Evolutionary conservation across 2,797 vertebrate genomes (phyloP).

Genomic region (Natrix natrix): DNA sequence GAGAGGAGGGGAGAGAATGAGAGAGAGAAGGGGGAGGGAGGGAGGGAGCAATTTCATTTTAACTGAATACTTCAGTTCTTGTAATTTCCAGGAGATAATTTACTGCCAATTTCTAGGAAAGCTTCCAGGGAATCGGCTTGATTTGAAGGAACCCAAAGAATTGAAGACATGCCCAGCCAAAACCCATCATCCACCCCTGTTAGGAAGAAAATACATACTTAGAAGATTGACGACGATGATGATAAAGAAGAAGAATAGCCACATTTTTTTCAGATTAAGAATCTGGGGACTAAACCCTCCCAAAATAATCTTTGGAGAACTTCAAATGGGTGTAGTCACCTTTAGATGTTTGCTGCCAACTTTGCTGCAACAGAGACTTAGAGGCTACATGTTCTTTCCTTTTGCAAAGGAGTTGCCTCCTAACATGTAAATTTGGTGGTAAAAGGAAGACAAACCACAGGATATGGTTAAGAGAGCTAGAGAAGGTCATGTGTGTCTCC

Average conservation of each 20-base stretch:
- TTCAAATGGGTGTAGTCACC: neutral
- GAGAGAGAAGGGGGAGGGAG: too few species aligned
- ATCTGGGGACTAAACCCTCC: too few species aligned
- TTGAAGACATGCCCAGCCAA: neutral
- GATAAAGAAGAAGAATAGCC: too few species aligned
- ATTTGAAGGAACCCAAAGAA: neutral
- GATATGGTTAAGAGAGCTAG: neutral
- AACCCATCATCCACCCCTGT: accelerated
- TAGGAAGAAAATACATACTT: neutral
- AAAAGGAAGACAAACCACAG: neutral
- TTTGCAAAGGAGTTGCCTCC: neutral
- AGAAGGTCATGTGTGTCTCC: neutral
- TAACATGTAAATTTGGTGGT: neutral
- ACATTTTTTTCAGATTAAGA: too few species aligned
- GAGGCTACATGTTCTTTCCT: neutral
- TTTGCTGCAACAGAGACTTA: neutral
- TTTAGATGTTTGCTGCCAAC: neutral
- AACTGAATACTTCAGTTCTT: too few species aligned
- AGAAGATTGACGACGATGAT: neutral
- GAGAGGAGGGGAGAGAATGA: too few species aligned
- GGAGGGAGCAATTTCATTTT: too few species aligned
- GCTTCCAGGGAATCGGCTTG: neutral
- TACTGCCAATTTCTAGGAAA: too few species aligned
- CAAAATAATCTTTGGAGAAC: neutral
- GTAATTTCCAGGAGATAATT: too few species aligned